These are phyloP conservation scores for Chymomyza costata DNA, from an alignment of 1,140 invertebrate genomes.

Conservation along the genomic window DNA sequence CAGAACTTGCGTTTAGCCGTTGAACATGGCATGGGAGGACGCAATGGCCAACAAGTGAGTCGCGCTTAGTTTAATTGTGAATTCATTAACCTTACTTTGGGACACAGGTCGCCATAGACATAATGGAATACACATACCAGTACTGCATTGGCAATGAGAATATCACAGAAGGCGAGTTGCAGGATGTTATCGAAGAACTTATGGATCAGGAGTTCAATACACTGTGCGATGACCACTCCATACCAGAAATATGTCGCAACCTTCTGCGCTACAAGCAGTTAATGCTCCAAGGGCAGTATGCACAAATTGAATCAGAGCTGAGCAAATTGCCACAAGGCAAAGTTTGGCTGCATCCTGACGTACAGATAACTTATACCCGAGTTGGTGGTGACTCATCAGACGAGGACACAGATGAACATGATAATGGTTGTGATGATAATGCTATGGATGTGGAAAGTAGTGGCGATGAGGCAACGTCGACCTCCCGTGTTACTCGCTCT, in stretches of 20 bases:
- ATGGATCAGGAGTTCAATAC: slow-evolving; percentile 82
- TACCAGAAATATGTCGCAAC: slow-evolving; percentile 77
- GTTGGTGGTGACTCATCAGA: slow-evolving; percentile 74
- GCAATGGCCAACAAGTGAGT: slow-evolving; percentile 79
- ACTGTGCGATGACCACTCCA: slow-evolving; percentile 80
- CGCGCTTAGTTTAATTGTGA: not conserved
- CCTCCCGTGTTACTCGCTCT: slow-evolving; percentile 52
- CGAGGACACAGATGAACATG: slow-evolving; percentile 75
- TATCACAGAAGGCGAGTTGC: slow-evolving; percentile 77
- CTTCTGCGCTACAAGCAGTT: slow-evolving; percentile 75
- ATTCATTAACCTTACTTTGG: slow-evolving; percentile 33
- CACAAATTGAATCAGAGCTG: slow-evolving; percentile 70
- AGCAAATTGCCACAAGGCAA: slow-evolving; percentile 69
- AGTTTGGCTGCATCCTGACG: slow-evolving; percentile 73
- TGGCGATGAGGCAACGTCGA: slow-evolving; percentile 64
- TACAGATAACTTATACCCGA: slow-evolving; percentile 61
- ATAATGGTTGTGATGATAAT: slow-evolving; percentile 39
- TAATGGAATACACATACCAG: slow-evolving; percentile 78
- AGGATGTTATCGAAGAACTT: slow-evolving; percentile 79
- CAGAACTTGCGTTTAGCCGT: slow-evolving; percentile 80
- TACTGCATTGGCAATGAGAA: slow-evolving; percentile 78
- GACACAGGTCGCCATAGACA: slow-evolving; percentile 78
- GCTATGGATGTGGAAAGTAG: slow-evolving; percentile 48
- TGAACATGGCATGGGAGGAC: slow-evolving; percentile 81
- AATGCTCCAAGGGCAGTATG: slow-evolving; percentile 71